Base-by-base conservation (phyloP, 1,140 invertebrate genomes). In the Araneus ventricosus region DNA sequence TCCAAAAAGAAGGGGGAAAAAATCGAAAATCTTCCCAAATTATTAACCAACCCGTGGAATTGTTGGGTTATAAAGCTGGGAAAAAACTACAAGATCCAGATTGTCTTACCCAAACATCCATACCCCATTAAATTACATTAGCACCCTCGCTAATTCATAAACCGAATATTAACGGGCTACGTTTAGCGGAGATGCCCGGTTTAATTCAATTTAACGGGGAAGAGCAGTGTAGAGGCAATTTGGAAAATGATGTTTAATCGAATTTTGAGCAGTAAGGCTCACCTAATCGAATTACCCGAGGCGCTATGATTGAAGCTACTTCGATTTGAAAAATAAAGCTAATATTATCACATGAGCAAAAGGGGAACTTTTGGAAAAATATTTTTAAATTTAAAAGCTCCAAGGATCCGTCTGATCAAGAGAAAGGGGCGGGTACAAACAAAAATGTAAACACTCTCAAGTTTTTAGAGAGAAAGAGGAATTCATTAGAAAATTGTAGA, bases 241-340 rank as follows among this genome's bases (percentile, higher is more conserved):
- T 88, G 87, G 30, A 70, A 88, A 88, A 88, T 88, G 61, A 70
- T 88, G 87, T 88, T 63, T 88, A 88, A 88, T 88, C 63, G 87
- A 88, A 75, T 70, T 88, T 63, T 63, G 87, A 67, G 39, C 14
- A 67, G 87, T 52, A 39, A 24, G 87, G 61, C 82, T 10, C 87
- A n/a, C 75, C 37, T 88, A 88, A 88, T 88, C 67, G 10, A 75
- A 37, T 88, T 88, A 86, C 45, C 84, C 37, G 84, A 57, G 52
- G 84, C 41, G 84, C 57, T 22, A 30, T 86, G 84, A 86, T 86
- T 59, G 84, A 86, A 86, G 84, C 20, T 57, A 20, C 34, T 30
- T 22, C 30, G 30, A 86, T 45, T 52, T 59, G 45, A 86, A 86
- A 61, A 59, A 86, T 86, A 86, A 37, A 75, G 30, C 34, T 37